Percentiles rank a stretch among this genome's conserved stretches.
Evolutionary conservation across 2,888 invertebrate species (phyloP).

Genomic region (Ectropis crepuscularia): DNA sequence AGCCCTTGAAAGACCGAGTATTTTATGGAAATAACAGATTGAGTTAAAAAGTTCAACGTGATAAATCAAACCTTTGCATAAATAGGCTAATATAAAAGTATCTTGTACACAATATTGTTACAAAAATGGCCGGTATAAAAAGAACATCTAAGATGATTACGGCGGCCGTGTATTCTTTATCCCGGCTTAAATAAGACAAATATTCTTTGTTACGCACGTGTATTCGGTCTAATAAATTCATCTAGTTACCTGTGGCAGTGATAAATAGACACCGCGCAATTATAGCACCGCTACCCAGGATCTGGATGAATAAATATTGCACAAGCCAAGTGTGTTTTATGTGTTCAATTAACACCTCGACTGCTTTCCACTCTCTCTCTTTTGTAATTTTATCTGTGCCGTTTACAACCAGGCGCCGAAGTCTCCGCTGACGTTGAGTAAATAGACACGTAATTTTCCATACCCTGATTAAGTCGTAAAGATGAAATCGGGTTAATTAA

Average conservation of each 20-base stretch:
- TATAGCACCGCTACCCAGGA: constrained; percentile 47
- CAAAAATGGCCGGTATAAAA: constrained; percentile 33
- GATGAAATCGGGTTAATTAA: constrained; percentile 58
- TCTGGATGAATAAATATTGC: constrained; percentile 52
- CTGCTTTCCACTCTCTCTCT: constrained; percentile 41
- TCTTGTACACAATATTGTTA: constrained; percentile 29
- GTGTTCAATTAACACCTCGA: constrained; percentile 52
- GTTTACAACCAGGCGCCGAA: constrained; percentile 31
- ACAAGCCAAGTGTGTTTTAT: constrained; percentile 52
- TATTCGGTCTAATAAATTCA: constrained; percentile 58
- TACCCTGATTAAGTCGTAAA: constrained; percentile 50
- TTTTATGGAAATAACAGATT: too few relatives aligned
- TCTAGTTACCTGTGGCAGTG: constrained; percentile 62
- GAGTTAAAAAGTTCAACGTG: constrained; percentile 37
- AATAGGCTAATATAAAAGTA: constrained; percentile 15
- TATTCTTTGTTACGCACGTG: constrained; percentile 50
- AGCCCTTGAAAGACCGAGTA: too few relatives aligned
- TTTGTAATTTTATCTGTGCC: constrained; percentile 40
- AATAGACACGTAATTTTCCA: constrained; percentile 45
- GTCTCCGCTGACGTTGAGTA: constrained; percentile 36
- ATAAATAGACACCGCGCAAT: constrained; percentile 60
- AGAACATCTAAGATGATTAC: constrained; percentile 44
- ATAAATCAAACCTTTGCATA: constrained; percentile 49
- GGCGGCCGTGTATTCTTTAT: constrained; percentile 45
- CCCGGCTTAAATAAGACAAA: constrained; percentile 53